Percentiles rank a stretch among this genome's conserved stretches.
Conservation (phyloP, 2,113 vertebrate species). For the Chamaea fasciata region DNA sequence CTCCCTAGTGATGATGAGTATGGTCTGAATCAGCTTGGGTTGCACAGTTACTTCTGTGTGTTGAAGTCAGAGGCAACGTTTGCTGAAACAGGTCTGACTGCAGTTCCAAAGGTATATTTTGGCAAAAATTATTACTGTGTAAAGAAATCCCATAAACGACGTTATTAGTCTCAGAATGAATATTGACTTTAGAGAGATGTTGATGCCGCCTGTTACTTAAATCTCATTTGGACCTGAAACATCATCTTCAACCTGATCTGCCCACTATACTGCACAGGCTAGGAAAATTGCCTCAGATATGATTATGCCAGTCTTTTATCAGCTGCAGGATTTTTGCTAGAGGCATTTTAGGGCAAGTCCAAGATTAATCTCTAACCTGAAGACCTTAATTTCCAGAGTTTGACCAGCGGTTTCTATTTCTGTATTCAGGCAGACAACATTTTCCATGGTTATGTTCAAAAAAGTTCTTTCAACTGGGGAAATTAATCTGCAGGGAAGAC, state of each 20-base stretch:
- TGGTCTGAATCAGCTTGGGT: background rate
- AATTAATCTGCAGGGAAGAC: slow-evolving; percentile 25
- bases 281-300: background rate
- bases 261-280: background rate
- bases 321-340: background rate
- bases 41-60: background rate
- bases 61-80: background rate
- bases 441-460: background rate
- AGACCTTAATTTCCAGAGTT: background rate
- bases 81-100: background rate
- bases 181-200: background rate
- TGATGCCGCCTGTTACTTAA: background rate
- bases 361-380: background rate
- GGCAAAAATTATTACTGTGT: background rate
- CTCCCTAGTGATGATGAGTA: background rate
- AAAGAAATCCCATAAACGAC: background rate
- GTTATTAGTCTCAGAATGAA: background rate
- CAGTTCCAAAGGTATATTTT: background rate
- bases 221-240: background rate
- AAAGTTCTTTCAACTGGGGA: background rate
- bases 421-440: background rate
- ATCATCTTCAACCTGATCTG: background rate
- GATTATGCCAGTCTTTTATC: background rate
- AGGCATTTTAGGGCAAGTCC: background rate
- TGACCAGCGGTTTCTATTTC: background rate